Conservation (phyloP, 30 jellyfish, hydroid and myxozoan genomes). For the Cassiopea andromeda region DNA sequence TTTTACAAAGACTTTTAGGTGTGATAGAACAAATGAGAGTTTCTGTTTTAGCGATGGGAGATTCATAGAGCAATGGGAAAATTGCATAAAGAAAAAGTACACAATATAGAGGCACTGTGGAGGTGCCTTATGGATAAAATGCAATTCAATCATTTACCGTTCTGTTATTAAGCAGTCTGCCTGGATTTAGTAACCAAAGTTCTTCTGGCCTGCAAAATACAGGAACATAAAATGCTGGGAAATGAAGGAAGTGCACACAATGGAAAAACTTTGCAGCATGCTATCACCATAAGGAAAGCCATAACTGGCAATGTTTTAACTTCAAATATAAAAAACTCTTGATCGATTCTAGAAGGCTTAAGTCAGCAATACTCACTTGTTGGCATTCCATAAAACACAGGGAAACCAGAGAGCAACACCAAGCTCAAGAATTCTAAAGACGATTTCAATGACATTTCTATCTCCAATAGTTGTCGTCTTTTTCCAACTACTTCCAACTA, state of each 20-base stretch:
- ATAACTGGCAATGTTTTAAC: not conserved
- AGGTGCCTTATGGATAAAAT: not conserved
- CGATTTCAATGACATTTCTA: conserved; percentile 77
- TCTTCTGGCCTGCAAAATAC: conserved; percentile 77
- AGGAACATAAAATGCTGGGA: not conserved
- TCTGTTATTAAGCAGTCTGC: conserved; percentile 49
- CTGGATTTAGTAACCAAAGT: conserved; percentile 89
- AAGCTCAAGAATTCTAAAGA: conserved; percentile 84
- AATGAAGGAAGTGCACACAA: not conserved
- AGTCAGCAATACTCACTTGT: conserved; percentile 50
- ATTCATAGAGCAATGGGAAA: too few species aligned
- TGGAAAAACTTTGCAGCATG: not conserved
- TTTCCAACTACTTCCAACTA: conserved; percentile 83
- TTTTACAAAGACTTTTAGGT: too few species aligned
- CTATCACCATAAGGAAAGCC: not conserved
- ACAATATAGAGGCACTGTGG: not conserved
- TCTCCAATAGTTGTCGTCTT: conserved; percentile 74
- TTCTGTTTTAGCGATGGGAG: too few species aligned
- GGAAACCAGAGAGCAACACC: conserved; percentile 97
- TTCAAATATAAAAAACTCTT: too few species aligned
- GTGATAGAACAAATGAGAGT: too few species aligned
- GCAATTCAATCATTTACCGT: conserved; percentile 10
- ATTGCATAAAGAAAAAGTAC: too few species aligned
- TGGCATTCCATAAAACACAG: conserved; percentile 94
- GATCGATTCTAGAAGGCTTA: too few species aligned